A percentile compares a stretch with the other conserved stretches of the same genome.
Conservation (phyloP, 1,140 invertebrate genomes). For the Ceratitis capitata region DNA sequence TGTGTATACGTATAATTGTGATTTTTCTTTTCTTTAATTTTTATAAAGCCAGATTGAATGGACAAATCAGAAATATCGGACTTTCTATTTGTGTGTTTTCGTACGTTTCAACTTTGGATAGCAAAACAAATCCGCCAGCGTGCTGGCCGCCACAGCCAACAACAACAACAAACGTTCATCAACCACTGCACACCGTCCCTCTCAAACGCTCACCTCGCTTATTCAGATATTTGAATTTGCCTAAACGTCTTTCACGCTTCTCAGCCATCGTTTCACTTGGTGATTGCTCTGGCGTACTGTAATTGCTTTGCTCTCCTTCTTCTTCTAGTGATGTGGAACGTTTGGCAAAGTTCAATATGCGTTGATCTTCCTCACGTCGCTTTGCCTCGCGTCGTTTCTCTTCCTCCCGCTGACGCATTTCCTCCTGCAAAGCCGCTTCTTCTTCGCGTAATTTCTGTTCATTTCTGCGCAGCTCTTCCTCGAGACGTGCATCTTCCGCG, state of each 20-base stretch:
- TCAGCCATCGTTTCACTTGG: constrained; percentile 52
- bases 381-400: constrained; percentile 53
- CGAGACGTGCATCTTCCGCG: constrained; percentile 53
- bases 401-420: constrained; percentile 48
- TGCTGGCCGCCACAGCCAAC: constrained; percentile 19
- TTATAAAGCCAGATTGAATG: not conserved
- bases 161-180: constrained; percentile 38
- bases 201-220: constrained; percentile 66
- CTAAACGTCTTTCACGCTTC: constrained; percentile 64
- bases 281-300: constrained; percentile 55
- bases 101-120: not conserved
- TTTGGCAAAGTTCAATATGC: constrained; percentile 55
- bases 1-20: not conserved
- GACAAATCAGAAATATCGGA: not conserved
- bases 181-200: constrained; percentile 39
- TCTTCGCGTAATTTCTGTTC: constrained; percentile 52
- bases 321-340: constrained; percentile 50
- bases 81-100: not conserved
- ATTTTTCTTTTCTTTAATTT: not conserved
- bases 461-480: constrained; percentile 52
- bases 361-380: constrained; percentile 55
- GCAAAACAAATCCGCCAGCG: not conserved
- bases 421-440: constrained; percentile 50
- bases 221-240: constrained; percentile 66
- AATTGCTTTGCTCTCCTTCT: constrained; percentile 44